Percentiles rank a stretch among this genome's conserved stretches.
These are phyloP conservation scores for Vanacampus margaritifer DNA, from an alignment of 2,113 vertebrate species.

Conservation along the genomic window DNA sequence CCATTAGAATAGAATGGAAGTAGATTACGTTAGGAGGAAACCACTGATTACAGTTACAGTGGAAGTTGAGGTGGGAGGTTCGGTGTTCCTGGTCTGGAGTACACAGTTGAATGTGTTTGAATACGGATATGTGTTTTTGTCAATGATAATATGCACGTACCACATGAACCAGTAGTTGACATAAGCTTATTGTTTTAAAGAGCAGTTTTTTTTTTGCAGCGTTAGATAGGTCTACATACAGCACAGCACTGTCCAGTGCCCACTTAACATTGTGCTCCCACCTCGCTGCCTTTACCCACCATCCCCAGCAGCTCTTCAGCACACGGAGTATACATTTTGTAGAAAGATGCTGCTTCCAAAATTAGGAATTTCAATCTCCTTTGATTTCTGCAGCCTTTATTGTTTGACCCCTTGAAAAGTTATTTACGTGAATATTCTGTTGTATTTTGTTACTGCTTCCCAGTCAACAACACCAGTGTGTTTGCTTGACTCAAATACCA, in stretches of 20 bases:
- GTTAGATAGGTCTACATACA: conserved; percentile 19
- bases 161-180: conserved; percentile 17
- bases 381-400: conserved; percentile 34
- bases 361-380: conserved; percentile 13
- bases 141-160: conserved; percentile 2
- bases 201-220: conserved; percentile 7
- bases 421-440: conserved; percentile 16
- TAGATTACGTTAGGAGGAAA: conserved; percentile 66
- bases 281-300: conserved; percentile 14
- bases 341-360: conserved; percentile 26
- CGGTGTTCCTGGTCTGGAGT: conserved; percentile 31
- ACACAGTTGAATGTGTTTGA: conserved; percentile 4
- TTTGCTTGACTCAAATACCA: conserved; percentile 51
- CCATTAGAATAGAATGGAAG: conserved; percentile 52
- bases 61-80: conserved; percentile 48
- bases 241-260: conserved; percentile 36
- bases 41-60: conserved; percentile 67
- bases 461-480: conserved; percentile 42
- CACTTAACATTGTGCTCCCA: conserved; percentile 28
- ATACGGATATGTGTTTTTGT: conserved; percentile 2
- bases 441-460: conserved; percentile 23
- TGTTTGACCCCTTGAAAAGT: conserved; percentile 27
- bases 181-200: conserved; percentile 21
- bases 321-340: conserved; percentile 28
- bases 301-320: conserved; percentile 13